Conservation (phyloP, 1,140 invertebrate species). For the Steinernema khuongi region DNA sequence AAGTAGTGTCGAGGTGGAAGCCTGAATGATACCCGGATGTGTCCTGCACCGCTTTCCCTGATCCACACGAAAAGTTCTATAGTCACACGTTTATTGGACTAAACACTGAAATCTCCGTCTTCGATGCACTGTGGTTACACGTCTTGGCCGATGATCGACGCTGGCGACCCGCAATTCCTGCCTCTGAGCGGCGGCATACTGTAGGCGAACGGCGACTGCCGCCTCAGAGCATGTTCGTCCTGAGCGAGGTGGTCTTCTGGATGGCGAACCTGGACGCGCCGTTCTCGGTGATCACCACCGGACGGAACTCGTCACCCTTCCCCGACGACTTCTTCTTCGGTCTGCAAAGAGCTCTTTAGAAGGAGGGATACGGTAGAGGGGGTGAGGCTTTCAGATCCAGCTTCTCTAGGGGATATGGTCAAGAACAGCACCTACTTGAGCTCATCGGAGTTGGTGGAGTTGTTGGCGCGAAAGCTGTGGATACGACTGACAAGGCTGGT, state of each 20-base stretch:
- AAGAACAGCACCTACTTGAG: not conserved
- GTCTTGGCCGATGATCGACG: not conserved
- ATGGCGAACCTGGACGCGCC: not conserved
- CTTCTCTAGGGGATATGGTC: not conserved
- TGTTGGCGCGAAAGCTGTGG: conserved; percentile 38
- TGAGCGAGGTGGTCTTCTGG: not conserved
- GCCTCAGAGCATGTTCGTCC: not conserved
- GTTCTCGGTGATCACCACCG: not conserved
- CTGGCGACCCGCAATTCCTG: not conserved
- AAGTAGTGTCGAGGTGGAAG: too few relatives aligned
- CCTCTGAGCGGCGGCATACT: not conserved
- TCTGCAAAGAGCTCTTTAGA: not conserved
- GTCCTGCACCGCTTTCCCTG: too few relatives aligned
- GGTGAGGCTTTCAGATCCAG: too few relatives aligned
- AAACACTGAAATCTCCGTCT: not conserved
- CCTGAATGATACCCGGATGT: too few relatives aligned
- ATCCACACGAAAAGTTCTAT: too few relatives aligned
- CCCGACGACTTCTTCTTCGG: not conserved
- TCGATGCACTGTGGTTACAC: not conserved
- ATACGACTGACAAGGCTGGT: conserved; percentile 44
- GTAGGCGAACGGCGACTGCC: not conserved
- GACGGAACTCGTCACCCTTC: not conserved
- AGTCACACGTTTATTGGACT: not conserved
- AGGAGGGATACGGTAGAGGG: conserved; percentile 12
- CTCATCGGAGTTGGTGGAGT: not conserved